Conservation (phyloP, 2,797 vertebrate genomes). For the Microcaecilia unicolor region DNA sequence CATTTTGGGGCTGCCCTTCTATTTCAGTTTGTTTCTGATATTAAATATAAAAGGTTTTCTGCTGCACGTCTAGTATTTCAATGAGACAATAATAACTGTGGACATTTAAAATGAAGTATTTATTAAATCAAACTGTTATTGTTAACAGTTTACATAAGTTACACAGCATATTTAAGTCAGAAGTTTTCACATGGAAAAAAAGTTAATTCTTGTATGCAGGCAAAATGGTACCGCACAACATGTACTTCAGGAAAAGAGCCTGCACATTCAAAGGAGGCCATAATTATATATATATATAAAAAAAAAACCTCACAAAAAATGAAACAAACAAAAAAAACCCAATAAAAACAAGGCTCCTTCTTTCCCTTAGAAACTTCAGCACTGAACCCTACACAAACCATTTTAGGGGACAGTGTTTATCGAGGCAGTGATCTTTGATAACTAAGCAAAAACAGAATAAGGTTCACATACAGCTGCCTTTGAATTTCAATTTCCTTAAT, state of each 20-base stretch:
- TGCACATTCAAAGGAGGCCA: slow-evolving; percentile 70
- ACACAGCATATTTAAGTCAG: slow-evolving; percentile 77
- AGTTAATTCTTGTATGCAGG: slow-evolving; percentile 87
- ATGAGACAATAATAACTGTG: slow-evolving; percentile 30
- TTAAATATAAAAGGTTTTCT: no score
- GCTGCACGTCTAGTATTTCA: no score
- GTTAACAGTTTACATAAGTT: slow-evolving; percentile 96
- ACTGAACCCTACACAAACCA: slow-evolving; percentile 50
- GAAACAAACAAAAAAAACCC: slow-evolving; percentile 51
- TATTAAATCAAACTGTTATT: slow-evolving; percentile 97
- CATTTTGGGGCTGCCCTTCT: no score
- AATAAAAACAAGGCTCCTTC: slow-evolving; percentile 60
- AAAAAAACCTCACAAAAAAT: slow-evolving; percentile 71
- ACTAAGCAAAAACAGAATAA: slow-evolving; percentile 43
- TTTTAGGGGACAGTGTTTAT: slow-evolving; percentile 39
- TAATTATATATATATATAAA: no score
- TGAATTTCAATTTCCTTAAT: slow-evolving; percentile 53
- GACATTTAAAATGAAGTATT: slow-evolving; percentile 69
- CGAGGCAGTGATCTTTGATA: slow-evolving; percentile 41
- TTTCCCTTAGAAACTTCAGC: slow-evolving; percentile 48
- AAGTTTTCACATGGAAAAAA: slow-evolving; percentile 81
- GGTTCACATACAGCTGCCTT: slow-evolving; percentile 64
- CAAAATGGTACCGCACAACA: slow-evolving; percentile 96
- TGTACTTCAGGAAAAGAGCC: slow-evolving; percentile 78
- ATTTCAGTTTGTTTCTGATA: no score